Evolutionary conservation across 1,140 invertebrate genomes (phyloP), one percentile per base, ranked within the genome.

Genomic region (Brevipalpus yothersi): DNA sequence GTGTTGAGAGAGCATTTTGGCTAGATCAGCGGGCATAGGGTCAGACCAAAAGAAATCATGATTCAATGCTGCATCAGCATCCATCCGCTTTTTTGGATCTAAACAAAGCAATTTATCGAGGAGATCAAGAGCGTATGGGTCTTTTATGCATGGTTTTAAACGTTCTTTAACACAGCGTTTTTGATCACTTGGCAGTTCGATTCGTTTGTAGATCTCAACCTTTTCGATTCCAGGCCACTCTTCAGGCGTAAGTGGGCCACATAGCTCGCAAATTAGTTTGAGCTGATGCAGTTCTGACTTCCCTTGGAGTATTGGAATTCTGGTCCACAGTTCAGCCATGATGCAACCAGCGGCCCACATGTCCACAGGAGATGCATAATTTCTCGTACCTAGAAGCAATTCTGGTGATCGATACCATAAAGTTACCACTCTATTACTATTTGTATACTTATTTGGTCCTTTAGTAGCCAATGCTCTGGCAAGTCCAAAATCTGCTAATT

Each of bases 21-120:
- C 83, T 1, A 95, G 72, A 68, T 93, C 88, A 67, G 80, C 82
- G 0, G 91, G 90, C 81, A 92, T 85, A 40, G 94, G 93, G 69
- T 94, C 90, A 1, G 82, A 87, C 88, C 90, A 97, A 70, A 97
- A 98, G 70, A 97, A 97, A 68, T 95, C 90, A 66, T 97, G 91
- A 75, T 95, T 93, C 1, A 98, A 69, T 0, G 92, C 92, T 1
- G 82, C 82, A 68, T 97, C 91, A 0, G 89, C 82, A 70, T 95
- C 86, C 41, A 81, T 81, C 63, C 95, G 74, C 70, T 92, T 91
- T 1, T 79, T 78, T 0, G 94, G 94, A 74, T 97, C 89, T 19
- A 98, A 72, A 19, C 84, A 82, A 9, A 99, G 70, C 8, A 98
- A 72, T 70, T 88, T 91, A 67, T 98, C 93, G 0, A 99, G 70